Evolutionary conservation across 2,113 vertebrate species (phyloP).

Genomic region (Oreotrochilus melanogaster): DNA sequence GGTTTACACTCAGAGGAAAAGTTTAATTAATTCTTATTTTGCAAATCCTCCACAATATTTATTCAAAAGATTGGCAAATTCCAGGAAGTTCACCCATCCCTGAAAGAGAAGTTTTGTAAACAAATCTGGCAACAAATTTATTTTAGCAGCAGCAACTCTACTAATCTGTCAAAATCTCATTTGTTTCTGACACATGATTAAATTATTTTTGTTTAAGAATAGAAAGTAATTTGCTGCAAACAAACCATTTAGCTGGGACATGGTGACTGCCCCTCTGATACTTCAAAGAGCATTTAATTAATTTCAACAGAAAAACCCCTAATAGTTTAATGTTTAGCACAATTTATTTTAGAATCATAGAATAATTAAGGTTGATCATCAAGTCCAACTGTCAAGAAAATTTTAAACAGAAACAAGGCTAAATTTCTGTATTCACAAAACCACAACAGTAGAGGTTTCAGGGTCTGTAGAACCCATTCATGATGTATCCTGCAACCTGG

Average conservation of each 20-base stretch:
- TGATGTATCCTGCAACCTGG: neutral
- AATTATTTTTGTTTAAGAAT: slow-evolving; percentile 37
- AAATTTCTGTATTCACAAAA: neutral
- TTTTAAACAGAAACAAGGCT: neutral
- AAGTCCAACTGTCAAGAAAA: neutral
- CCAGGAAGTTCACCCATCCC: slow-evolving; percentile 46
- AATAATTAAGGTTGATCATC: too few relatives aligned
- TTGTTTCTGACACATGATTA: slow-evolving; percentile 44
- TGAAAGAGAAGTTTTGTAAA: slow-evolving; percentile 64
- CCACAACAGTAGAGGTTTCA: neutral
- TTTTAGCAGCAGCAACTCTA: slow-evolving; percentile 43
- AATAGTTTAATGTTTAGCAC: neutral
- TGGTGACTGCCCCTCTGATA: neutral
- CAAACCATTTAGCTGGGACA: slow-evolving; percentile 17
- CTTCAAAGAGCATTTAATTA: slow-evolving; percentile 14
- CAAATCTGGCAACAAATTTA: slow-evolving; percentile 66
- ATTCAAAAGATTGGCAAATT: slow-evolving; percentile 57
- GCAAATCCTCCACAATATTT: slow-evolving; percentile 57
- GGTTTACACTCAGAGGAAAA: slow-evolving; percentile 23
- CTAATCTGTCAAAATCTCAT: slow-evolving; percentile 45
- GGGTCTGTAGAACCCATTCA: neutral
- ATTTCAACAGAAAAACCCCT: neutral
- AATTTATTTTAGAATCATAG: neutral
- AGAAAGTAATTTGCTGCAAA: slow-evolving; percentile 41
- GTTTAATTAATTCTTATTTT: slow-evolving; percentile 64